A percentile compares a stretch with the other conserved stretches of the same genome.
Evolutionary conservation across 2,113 vertebrate species (phyloP).

Genomic region (Oceanodroma tethys): DNA sequence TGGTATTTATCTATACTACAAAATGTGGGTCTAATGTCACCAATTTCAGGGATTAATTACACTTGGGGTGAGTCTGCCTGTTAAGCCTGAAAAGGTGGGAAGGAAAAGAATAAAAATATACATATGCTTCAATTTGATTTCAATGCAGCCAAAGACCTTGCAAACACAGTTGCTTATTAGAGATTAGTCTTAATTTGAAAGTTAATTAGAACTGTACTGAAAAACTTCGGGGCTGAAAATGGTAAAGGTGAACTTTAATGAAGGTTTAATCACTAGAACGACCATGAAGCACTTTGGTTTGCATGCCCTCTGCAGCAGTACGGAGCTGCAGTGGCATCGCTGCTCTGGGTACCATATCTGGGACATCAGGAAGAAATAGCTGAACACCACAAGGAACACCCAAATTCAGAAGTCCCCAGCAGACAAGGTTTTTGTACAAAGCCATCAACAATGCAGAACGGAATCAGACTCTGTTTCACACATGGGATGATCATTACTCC

Average conservation of each 20-base stretch:
- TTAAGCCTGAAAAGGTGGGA: neutral
- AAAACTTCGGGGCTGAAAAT: neutral
- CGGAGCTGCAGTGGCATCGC: neutral
- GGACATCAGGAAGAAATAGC: neutral
- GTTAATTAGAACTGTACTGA: neutral
- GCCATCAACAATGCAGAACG: neutral
- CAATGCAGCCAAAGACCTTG: neutral
- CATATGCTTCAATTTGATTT: neutral
- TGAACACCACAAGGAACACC: neutral
- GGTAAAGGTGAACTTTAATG: neutral
- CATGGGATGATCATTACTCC: neutral
- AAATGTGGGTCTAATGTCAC: neutral
- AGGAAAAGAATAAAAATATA: neutral
- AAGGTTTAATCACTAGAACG: neutral
- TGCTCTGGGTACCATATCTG: neutral
- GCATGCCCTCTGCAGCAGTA: neutral
- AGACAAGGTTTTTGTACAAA: neutral
- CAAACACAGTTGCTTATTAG: neutral
- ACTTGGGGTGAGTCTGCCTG: neutral
- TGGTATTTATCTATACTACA: neutral
- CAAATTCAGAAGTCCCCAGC: neutral
- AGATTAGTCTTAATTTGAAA: neutral
- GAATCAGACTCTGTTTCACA: neutral
- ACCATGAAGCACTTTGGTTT: neutral
- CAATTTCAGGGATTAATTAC: too few species aligned